A percentile compares a stretch with the other conserved stretches of the same genome.
These are phyloP conservation scores for Drosophila eohydei DNA, from an alignment of 2,888 invertebrate genomes.

Conservation along the genomic window DNA sequence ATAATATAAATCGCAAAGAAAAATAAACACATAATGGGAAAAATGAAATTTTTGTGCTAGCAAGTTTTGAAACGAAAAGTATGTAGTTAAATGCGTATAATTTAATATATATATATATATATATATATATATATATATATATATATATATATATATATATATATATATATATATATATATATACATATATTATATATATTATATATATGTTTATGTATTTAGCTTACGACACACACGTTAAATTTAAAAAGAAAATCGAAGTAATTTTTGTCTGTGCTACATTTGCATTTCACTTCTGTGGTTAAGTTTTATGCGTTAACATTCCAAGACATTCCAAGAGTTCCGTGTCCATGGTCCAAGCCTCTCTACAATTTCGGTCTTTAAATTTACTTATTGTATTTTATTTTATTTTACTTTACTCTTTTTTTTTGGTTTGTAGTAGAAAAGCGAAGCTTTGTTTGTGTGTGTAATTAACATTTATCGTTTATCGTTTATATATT, in stretches of 20 bases:
- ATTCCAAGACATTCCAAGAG: slow-evolving; percentile 36
- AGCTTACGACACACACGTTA: too few species aligned
- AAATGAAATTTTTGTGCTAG: slow-evolving; percentile 41
- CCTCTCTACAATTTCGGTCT: slow-evolving; percentile 21
- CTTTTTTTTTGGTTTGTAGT: slow-evolving; percentile 19
- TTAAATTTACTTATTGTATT: slow-evolving; percentile 26
- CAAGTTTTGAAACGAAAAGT: slow-evolving; percentile 21
- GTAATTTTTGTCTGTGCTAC: slow-evolving; percentile 52
- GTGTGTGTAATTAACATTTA: slow-evolving; percentile 44
- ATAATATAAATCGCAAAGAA: slow-evolving; percentile 5
- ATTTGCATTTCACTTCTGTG: slow-evolving; percentile 52
- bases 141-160: neutral
- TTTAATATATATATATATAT: slow-evolving; percentile 50
- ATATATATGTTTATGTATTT: neutral
- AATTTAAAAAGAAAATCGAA: slow-evolving; percentile 16
- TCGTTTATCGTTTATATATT: slow-evolving; percentile 19
- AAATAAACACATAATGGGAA: neutral
- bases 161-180: slow-evolving; percentile 34
- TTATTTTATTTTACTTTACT: slow-evolving; percentile 20
- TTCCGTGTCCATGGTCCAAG: neutral
- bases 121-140: slow-evolving; percentile 29
- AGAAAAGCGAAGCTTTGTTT: slow-evolving; percentile 44
- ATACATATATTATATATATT: neutral
- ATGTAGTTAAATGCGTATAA: slow-evolving; percentile 43
- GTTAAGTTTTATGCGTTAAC: slow-evolving; percentile 38